A percentile compares a stretch with the other conserved stretches of the same genome.
These are phyloP conservation scores for Gymnopithys bicolor DNA, from an alignment of 2,797 vertebrate species.

Conservation along the genomic window DNA sequence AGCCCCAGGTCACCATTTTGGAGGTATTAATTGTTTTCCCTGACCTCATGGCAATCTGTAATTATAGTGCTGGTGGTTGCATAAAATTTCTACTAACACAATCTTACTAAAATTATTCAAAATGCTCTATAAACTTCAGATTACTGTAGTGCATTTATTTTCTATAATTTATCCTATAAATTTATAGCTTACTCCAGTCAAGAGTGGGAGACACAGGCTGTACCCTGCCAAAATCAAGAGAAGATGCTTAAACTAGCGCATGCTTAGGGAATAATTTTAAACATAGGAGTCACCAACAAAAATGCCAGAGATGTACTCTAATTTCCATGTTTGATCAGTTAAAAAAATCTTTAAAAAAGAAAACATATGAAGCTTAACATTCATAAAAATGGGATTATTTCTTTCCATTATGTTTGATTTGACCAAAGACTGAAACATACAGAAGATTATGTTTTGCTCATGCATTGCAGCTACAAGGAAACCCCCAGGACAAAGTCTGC, in stretches of 20 bases:
- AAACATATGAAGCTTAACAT: background rate
- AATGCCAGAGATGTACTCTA: conserved; percentile 22
- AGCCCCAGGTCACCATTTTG: background rate
- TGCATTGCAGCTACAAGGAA: background rate
- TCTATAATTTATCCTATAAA: background rate
- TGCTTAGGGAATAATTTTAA: conserved; percentile 12
- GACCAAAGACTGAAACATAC: background rate
- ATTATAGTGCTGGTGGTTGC: conserved; percentile 23
- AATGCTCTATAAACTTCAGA: conserved; percentile 4
- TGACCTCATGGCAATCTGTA: background rate
- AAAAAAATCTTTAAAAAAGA: conserved; percentile 2
- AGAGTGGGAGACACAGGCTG: background rate
- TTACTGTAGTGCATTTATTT: background rate
- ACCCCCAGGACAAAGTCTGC: background rate
- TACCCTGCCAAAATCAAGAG: conserved; percentile 3
- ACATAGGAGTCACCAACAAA: conserved; percentile 40
- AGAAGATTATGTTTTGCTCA: background rate
- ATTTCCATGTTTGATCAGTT: background rate
- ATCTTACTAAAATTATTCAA: background rate
- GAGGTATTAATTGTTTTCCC: background rate
- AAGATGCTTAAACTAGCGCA: background rate
- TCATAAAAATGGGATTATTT: background rate
- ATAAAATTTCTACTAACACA: conserved; percentile 36
- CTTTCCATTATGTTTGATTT: background rate
- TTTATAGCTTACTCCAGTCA: conserved; percentile 13